Evolutionary conservation across 1,140 invertebrate species (phyloP), one percentile per base, ranked within the genome.

Genomic region (Epicauta chinensis): DNA sequence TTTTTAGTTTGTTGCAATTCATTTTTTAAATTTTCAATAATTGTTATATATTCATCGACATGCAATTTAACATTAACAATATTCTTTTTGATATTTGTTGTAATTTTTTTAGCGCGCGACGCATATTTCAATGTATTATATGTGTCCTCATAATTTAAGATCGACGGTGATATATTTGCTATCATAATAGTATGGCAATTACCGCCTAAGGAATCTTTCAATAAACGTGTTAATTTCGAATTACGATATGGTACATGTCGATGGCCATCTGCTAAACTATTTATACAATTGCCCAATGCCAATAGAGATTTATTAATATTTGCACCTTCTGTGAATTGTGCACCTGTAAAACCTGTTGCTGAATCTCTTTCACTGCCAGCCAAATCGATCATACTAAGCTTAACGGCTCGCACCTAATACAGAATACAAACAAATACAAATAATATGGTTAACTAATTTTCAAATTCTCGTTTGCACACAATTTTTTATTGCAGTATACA

Each of bases 111-210:
- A 1, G 91, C 89, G 51, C 90, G 31, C 2, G 53, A 81, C 5
- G 92, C 92, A 73, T 97, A 97, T 55, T 92, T 88, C 0, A 99
- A 68, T 0, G 96, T 98, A 57, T 98, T 98, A 67, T 96, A 94
- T 0, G 95, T 97, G 61, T 98, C 95, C 69, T 98, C 95, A 66
- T 90, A 98, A 15, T 83, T 84, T 1, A 80, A 59, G 32, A 79
- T 81, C 0, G 90, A 86, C 10, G 93, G 83, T 55, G 91, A 84
- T 0, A 98, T 80, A 66, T 97, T 96, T 0, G 96, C 95, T 38
- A 99, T 96, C 95, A 99, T 98, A 0, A 97, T 83, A 0, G 96
- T 99, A 59, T 88, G 85, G 70, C 94, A 98, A 74, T 98, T 98
- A 1, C 97, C 97, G 3, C 90, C 94, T 0, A 99, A 74, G 12